Base-by-base conservation (phyloP, 2,888 invertebrate genomes). In the Lobophora halterata region DNA sequence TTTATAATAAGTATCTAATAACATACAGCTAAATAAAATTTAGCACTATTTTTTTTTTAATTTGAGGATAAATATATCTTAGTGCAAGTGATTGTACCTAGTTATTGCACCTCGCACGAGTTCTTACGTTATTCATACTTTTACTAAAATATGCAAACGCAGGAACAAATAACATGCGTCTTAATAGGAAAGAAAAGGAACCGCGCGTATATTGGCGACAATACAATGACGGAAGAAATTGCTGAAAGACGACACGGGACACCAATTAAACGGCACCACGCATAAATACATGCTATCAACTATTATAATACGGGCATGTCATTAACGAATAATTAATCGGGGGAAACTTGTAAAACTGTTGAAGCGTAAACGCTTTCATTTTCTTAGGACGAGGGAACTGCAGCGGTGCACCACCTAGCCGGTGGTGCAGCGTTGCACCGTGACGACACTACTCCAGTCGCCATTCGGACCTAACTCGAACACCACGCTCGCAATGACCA, bases 311-410 rank as follows among this genome's bases (percentile, higher is more conserved):
- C 55, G 66, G 71, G 71, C 68, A 65, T 61, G 59, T 60, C 60
- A 68, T 72, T 72, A 70, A 55, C 64, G 71, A 72, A 75, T 76
- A 76, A 76, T 80, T 78, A 71, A 73, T 74, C 69, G 68, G 60
- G 74, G 78, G 77, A 81, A 83, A 85, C 69, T 80, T 68, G 71
- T 72, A 52, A 65, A 65, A 69, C 66, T 61, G 59, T 56, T 68
- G 58, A 70, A 74, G 79, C 85, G 77, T 83, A 32, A 41, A 28
- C 79, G 76, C 86, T 87, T 87, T 87, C 86, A 71, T 78, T 87
- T 85, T 86, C 83, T 64, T 69, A 75, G 80, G 82, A 74, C 70
- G 55, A 58, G 60, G 61, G 67, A 53, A 51, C 46, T 48, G 53
- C 60, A 59, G 55, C 60, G 60, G 58, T 54, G 56, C 52, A 49